Evolutionary conservation across 2,113 vertebrate species (phyloP).

Genomic region (Neoarius graeffei): DNA sequence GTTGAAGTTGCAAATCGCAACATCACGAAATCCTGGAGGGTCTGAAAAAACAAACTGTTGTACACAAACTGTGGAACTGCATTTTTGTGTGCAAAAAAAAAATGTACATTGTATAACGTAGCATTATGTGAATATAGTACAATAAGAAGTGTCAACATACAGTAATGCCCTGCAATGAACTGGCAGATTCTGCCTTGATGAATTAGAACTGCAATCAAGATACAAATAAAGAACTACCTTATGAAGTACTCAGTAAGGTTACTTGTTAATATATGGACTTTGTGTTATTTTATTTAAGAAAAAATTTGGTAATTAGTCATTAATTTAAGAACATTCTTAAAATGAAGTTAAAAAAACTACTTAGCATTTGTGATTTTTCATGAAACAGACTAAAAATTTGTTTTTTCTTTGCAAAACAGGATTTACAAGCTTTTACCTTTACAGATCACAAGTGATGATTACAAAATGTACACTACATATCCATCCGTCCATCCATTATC

Average conservation of each 20-base stretch:
- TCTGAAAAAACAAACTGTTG: background rate
- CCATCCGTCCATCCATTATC: too few relatives aligned
- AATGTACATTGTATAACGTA: too few relatives aligned
- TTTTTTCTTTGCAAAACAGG: background rate
- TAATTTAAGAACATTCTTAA: background rate
- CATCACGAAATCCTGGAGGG: too few relatives aligned
- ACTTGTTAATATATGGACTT: background rate
- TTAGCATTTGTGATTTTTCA: background rate
- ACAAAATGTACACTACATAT: background rate
- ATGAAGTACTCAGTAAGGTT: background rate
- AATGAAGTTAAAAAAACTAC: background rate
- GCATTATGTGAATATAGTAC: background rate
- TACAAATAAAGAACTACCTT: background rate
- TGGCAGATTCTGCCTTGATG: background rate
- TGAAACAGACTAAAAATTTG: background rate
- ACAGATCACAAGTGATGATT: background rate
- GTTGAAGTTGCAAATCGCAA: too few relatives aligned
- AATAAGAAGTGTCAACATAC: background rate
- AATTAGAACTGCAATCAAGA: background rate
- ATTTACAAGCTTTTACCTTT: background rate
- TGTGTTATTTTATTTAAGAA: background rate
- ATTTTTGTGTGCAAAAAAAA: background rate
- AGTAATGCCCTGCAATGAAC: background rate
- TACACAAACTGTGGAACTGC: background rate
- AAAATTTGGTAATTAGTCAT: background rate